A percentile compares a stretch with the other conserved stretches of the same genome.
Conservation (phyloP, 2,113 vertebrate genomes). For the Notothenia coriiceps region DNA sequence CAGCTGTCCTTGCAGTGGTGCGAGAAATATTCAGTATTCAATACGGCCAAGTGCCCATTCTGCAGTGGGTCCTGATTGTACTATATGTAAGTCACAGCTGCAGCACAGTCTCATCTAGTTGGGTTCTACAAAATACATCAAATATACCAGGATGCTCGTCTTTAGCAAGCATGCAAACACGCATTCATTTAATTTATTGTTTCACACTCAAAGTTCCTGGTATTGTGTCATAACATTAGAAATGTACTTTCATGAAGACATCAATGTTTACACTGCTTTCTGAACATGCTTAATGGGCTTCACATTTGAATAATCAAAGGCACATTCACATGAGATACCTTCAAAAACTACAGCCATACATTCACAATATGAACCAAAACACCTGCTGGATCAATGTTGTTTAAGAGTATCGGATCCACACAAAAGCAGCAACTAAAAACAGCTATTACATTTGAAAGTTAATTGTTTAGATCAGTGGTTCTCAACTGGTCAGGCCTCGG, state of each 20-base stretch:
- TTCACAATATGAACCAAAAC: background rate
- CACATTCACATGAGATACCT: conserved; percentile 1
- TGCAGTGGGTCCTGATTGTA: background rate
- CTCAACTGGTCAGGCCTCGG: too few relatives aligned
- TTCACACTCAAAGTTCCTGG: background rate
- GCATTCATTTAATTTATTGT: conserved; percentile 1
- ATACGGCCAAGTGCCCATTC: background rate
- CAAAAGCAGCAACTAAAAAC: background rate
- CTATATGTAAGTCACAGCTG: background rate
- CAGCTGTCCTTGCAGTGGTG: background rate
- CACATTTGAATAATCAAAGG: background rate
- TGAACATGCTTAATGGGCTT: background rate
- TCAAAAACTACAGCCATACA: background rate
- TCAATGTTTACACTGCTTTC: background rate
- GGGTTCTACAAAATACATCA: background rate
- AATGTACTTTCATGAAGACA: background rate
- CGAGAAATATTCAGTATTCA: background rate
- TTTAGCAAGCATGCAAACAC: background rate
- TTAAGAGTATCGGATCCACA: background rate
- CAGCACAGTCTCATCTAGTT: background rate
- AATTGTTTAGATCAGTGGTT: background rate
- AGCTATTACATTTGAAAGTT: background rate
- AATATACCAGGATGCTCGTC: background rate
- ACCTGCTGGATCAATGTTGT: background rate
- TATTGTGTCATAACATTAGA: background rate